phyloP scores from a whole-genome alignment of 2,797 vertebrate genomes.

The Anomalospiza imberbis region DNA sequence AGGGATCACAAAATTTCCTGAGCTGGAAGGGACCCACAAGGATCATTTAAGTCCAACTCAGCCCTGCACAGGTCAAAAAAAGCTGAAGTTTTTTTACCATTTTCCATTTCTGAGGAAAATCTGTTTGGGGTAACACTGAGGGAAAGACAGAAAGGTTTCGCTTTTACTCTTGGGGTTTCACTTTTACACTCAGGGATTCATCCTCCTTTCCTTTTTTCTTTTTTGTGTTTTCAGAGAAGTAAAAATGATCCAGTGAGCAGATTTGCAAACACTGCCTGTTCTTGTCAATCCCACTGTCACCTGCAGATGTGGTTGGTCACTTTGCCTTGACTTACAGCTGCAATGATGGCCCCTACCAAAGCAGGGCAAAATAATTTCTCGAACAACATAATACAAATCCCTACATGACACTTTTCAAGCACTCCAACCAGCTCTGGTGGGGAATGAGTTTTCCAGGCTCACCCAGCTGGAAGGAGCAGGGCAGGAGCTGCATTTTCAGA shows the following conservation, averaged over 20 bases:
- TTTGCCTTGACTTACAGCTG: conserved; percentile 1
- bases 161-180: neutral
- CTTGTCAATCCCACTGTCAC: neutral
- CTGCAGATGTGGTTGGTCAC: conserved; percentile 1
- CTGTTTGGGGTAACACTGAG: neutral
- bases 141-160: neutral
- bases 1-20: neutral
- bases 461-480: neutral
- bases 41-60: neutral
- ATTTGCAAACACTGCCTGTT: neutral
- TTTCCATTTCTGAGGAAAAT: neutral
- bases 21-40: neutral
- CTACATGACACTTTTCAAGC: neutral
- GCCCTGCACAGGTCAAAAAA: neutral
- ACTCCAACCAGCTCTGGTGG: neutral
- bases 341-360: neutral
- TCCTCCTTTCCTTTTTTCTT: neutral
- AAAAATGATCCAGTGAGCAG: neutral
- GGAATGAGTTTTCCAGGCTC: neutral
- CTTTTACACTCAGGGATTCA: neutral
- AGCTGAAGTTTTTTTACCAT: neutral
- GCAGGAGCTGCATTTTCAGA: neutral
- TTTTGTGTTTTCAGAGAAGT: neutral
- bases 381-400: neutral
- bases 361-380: neutral